Conservation (phyloP, 1,140 invertebrate genomes). For the Neodiprion fabricii region DNA sequence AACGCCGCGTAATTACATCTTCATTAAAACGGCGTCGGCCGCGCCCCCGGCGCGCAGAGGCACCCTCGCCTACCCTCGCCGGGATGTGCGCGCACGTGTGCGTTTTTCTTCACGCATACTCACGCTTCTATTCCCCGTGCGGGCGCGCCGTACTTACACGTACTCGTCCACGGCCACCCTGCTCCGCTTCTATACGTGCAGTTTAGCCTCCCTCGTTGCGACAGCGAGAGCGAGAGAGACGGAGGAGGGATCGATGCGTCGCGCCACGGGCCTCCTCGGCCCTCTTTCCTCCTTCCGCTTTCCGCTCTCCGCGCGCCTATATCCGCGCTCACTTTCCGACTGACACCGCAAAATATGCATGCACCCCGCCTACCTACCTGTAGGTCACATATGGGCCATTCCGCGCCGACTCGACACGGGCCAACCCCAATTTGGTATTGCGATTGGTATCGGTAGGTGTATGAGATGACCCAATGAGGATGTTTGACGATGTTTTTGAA, state of each 20-base stretch:
- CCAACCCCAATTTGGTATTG: background rate
- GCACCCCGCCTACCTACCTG: background rate
- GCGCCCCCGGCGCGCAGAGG: constrained; percentile 22
- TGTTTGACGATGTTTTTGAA: no score
- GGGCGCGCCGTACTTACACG: background rate
- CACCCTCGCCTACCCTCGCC: constrained; percentile 13
- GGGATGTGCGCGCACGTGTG: constrained; percentile 18
- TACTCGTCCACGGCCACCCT: background rate
- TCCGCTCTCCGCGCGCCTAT: constrained; percentile 27
- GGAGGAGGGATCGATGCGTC: constrained; percentile 52
- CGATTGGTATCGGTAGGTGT: background rate
- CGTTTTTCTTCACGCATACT: constrained; percentile 25
- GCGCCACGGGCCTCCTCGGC: constrained; percentile 47
- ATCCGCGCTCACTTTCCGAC: constrained; percentile 49
- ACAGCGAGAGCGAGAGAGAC: background rate
- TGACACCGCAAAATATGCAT: constrained; percentile 31
- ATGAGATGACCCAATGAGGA: no score
- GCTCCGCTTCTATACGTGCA: background rate
- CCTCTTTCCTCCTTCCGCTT: background rate
- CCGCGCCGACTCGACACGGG: no score
- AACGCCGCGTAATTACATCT: constrained; percentile 58
- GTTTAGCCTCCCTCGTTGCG: background rate
- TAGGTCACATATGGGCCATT: no score
- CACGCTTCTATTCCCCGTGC: background rate
- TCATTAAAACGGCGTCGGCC: constrained; percentile 56